Evolutionary conservation across 2,888 invertebrate species (phyloP).

Genomic region (Lasioglossum pauxillum): DNA sequence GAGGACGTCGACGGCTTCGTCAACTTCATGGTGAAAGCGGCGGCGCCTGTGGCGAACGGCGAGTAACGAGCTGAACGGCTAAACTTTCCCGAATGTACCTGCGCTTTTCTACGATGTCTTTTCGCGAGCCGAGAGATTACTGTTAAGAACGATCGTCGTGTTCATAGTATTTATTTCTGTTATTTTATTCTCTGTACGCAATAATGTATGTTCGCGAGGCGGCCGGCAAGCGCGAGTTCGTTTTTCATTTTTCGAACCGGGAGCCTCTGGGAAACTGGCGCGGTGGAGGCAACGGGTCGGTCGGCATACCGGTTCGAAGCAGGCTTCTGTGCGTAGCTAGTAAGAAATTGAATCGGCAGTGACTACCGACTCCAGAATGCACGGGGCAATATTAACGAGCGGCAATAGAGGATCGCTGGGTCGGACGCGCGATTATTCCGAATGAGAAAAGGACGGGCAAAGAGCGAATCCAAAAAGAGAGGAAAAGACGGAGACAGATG

Average conservation of each 20-base stretch:
- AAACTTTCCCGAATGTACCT: neutral
- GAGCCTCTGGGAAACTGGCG: conserved; percentile 36
- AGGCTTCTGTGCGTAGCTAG: conserved; percentile 53
- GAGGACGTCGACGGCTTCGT: conserved; percentile 95
- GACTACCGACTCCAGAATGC: conserved; percentile 65
- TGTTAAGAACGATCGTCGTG: neutral
- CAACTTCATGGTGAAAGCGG: conserved; percentile 88
- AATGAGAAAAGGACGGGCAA: conserved; percentile 46
- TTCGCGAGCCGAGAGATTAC: neutral
- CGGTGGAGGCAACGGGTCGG: conserved; percentile 44
- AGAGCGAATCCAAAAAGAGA: conserved; percentile 32
- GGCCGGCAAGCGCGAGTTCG: neutral
- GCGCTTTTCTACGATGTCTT: neutral
- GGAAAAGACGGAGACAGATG: conserved; percentile 53
- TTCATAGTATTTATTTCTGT: neutral
- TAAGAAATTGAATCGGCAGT: conserved; percentile 70
- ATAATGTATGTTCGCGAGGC: neutral
- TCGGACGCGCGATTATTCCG: conserved; percentile 69
- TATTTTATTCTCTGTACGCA: neutral
- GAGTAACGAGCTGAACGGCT: conserved; percentile 17
- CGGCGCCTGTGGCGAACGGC: conserved; percentile 18
- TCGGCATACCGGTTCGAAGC: conserved; percentile 57
- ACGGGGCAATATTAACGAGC: conserved; percentile 74
- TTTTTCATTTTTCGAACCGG: neutral
- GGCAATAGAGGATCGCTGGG: conserved; percentile 67